These are phyloP conservation scores for Cabera pusaria DNA, from an alignment of 2,888 invertebrate species.

Conservation along the genomic window DNA sequence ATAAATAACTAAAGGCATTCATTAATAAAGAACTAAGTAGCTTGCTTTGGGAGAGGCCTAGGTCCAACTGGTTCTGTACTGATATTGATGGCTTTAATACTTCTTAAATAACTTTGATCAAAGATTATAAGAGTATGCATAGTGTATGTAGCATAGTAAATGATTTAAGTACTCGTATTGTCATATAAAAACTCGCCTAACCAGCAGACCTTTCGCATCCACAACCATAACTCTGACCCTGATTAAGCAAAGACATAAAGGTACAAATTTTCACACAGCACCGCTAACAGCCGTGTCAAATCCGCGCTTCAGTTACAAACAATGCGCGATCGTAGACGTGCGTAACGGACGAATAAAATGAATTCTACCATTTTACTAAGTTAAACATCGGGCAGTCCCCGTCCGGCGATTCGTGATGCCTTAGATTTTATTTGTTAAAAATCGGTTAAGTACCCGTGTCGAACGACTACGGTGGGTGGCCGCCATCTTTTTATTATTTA, in stretches of 20 bases:
- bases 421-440: slow-evolving; percentile 84
- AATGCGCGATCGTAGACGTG: slow-evolving; percentile 28
- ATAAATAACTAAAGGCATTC: no score
- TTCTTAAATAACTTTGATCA: no score
- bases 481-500: slow-evolving; percentile 78
- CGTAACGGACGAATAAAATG: slow-evolving; percentile 39
- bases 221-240: background rate
- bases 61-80: no score
- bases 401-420: slow-evolving; percentile 78
- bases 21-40: no score
- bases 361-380: slow-evolving; percentile 58
- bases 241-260: slow-evolving; percentile 1
- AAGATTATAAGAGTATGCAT: no score
- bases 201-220: no score
- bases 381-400: slow-evolving; percentile 63
- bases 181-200: no score
- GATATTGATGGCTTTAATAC: no score
- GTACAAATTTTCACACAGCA: slow-evolving; percentile 6
- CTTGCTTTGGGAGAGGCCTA: no score
- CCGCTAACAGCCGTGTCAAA: slow-evolving; percentile 36
- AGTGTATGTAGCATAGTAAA: no score
- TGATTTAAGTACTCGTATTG: no score
- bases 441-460: slow-evolving; percentile 84
- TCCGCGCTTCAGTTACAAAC: slow-evolving; percentile 24
- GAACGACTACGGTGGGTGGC: slow-evolving; percentile 79